Conservation (phyloP, 2,797 vertebrate genomes). For the Myotis pilosus region DNA sequence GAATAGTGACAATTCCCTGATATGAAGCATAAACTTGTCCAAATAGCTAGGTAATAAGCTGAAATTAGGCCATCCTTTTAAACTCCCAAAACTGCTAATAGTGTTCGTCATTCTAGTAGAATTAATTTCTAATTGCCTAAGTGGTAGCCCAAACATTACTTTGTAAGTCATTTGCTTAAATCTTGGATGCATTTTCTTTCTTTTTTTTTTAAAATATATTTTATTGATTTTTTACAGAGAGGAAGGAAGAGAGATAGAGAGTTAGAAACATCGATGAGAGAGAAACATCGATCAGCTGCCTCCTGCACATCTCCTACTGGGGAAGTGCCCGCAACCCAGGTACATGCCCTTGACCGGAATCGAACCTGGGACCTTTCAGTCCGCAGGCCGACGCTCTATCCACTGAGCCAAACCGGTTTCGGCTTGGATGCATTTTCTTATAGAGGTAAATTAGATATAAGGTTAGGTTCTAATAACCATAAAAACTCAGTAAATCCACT, state of each 20-base stretch:
- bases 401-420: too few species aligned
- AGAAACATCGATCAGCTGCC: too few species aligned
- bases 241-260: too few species aligned
- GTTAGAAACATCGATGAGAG: too few species aligned
- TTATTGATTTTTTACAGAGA: too few species aligned
- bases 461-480: background rate
- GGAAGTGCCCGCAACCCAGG: too few species aligned
- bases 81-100: background rate
- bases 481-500: conserved; percentile 1
- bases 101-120: background rate
- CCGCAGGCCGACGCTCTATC: too few species aligned
- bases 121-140: background rate
- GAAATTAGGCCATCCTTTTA: background rate
- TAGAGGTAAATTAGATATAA: background rate
- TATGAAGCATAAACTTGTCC: background rate
- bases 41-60: background rate
- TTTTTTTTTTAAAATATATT: too few species aligned
- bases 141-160: background rate
- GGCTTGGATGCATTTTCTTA: background rate
- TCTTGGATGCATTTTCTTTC: background rate
- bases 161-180: conserved; percentile 2
- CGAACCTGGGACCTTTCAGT: too few species aligned
- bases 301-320: too few species aligned
- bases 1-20: background rate
- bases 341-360: too few species aligned